Evolutionary conservation across 2,113 vertebrate species (phyloP), one percentile per base, ranked within the genome.

Genomic region (Piliocolobus tephrosceles): DNA sequence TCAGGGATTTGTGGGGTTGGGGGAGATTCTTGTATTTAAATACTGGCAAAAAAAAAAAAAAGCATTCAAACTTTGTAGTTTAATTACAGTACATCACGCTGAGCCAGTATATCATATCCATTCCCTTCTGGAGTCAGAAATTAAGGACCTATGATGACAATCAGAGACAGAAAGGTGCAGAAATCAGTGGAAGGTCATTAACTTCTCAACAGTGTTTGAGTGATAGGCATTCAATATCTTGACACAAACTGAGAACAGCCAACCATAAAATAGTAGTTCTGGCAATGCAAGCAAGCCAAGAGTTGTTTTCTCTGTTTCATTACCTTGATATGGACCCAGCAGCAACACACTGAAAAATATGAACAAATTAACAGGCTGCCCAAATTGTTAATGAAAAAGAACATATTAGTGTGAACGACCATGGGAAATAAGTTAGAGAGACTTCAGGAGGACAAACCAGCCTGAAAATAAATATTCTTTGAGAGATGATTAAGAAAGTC

Each of bases 151-250:
- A 18, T 18, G 72, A 73, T 92, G 81, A 96, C 58, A 70, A n/a
- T 50, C 30, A 75, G n/a, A 95, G 57, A 40, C 35, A 55, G 9
- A 38, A 58, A 45, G 17, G 57, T n/a, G 8, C 66, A 73, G 58
- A 75, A 86, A 47, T 73, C 78, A 80, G 47, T 3, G 1, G 52
- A 94, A 96, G 66, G 61, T 40, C 91, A 87, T 84, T 94, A 88
- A 86, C 86, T 61, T 80, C 86, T 86, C 86, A 91, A 78, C 11
- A 82, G 90, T 52, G 52, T 88, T 73, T 85, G 86, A 97, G n/a
- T 64, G 73, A 89, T 4, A 61, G 18, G 16, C 45, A 76, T 80
- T 94, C 55, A 76, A 20, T 70, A 95, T 58, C 40, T 20, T 91
- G 66, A 91, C 40, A 91, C 82, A 88, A 92, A 58, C 72, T 78